These are phyloP conservation scores for Notarius quadriscutis DNA, from an alignment of 2,113 vertebrate genomes.

Conservation along the genomic window DNA sequence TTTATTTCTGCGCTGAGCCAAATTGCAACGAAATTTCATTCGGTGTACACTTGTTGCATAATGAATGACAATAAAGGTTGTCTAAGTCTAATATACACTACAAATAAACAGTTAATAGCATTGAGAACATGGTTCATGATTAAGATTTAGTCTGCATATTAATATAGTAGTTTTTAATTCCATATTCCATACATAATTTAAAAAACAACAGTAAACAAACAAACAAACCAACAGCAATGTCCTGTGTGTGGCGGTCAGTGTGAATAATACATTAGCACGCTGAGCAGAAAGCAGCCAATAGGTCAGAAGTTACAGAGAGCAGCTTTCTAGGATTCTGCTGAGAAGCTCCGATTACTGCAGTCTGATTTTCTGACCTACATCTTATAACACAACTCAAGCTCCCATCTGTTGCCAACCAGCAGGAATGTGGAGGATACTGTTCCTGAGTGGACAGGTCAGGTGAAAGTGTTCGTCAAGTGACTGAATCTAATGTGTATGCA, in stretches of 20 bases:
- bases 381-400: neutral
- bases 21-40: too few relatives aligned
- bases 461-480: neutral
- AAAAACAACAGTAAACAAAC: neutral
- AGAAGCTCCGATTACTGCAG: constrained; percentile 40
- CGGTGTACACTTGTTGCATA: too few relatives aligned
- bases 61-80: too few relatives aligned
- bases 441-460: neutral
- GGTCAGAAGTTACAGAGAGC: constrained; percentile 40
- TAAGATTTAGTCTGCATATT: neutral
- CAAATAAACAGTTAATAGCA: neutral
- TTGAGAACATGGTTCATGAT: neutral
- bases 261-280: constrained; percentile 42
- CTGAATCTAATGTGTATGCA: neutral
- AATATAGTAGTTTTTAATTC: neutral
- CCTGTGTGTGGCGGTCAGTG: neutral
- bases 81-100: neutral
- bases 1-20: too few relatives aligned
- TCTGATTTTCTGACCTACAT: constrained; percentile 35
- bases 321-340: constrained; percentile 27
- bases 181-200: neutral
- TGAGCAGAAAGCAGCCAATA: constrained; percentile 26
- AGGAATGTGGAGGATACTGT: neutral
- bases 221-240: neutral
- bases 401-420: neutral